A percentile compares a stretch with the other conserved stretches of the same genome.
phyloP scores from a whole-genome alignment of 2,888 invertebrate species.

The Eulithis prunata region DNA sequence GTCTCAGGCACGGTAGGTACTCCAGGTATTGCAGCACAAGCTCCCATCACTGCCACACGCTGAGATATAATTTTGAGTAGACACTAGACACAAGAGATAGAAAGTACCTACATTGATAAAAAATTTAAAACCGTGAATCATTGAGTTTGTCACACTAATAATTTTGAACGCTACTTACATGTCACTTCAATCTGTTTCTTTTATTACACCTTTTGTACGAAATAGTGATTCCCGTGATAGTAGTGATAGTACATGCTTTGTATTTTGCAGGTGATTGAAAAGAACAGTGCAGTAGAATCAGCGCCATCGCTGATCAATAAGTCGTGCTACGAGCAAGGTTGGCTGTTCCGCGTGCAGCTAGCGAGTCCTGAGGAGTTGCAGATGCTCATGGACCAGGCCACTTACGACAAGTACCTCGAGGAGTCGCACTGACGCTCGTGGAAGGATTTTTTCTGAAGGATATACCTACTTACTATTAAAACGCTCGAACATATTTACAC shows the following conservation, averaged over 20 bases:
- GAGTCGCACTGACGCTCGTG: conserved; percentile 57
- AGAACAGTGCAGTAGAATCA: conserved; percentile 88
- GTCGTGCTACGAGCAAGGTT: conserved; percentile 92
- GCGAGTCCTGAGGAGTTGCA: conserved; percentile 86
- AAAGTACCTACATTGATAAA: too few species aligned
- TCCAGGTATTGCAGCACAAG: not conserved
- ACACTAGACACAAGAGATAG: too few species aligned
- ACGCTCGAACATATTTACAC: too few species aligned
- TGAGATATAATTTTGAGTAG: too few species aligned
- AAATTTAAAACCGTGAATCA: too few species aligned
- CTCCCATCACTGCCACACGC: too few species aligned
- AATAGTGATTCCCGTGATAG: too few species aligned
- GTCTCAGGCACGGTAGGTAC: conserved; percentile 87
- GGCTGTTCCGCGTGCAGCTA: conserved; percentile 92
- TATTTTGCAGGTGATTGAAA: conserved; percentile 85
- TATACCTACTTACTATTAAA: not conserved
- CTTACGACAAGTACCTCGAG: conserved; percentile 87
- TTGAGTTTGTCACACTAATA: too few species aligned
- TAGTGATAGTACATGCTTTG: not conserved
- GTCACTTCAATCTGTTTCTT: too few species aligned
- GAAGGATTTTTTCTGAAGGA: not conserved
- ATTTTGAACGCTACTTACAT: too few species aligned
- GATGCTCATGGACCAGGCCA: conserved; percentile 88
- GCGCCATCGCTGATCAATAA: conserved; percentile 92
- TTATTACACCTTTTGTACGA: too few species aligned